These are phyloP conservation scores for Excalfactoria chinensis DNA, from an alignment of 2,113 vertebrate species.

Conservation along the genomic window DNA sequence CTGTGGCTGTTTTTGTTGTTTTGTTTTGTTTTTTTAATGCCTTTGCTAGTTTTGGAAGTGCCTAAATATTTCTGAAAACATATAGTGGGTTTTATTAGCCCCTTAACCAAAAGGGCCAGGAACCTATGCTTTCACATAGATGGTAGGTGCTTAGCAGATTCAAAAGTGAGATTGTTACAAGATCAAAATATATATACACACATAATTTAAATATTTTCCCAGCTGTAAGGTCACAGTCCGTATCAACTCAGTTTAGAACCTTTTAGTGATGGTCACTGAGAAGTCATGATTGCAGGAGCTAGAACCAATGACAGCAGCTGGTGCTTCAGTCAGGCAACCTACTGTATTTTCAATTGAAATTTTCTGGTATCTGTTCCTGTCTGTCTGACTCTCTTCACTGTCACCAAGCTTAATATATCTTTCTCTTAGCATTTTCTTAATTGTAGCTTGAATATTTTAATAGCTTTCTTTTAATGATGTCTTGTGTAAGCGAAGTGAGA, in stretches of 20 bases:
- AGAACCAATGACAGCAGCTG: neutral
- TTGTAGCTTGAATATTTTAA: neutral
- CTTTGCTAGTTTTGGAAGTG: neutral
- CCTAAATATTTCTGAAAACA: neutral
- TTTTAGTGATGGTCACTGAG: neutral
- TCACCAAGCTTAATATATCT: neutral
- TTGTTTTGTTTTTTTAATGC: neutral
- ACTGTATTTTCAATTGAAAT: neutral
- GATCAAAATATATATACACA: neutral
- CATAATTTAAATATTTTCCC: neutral
- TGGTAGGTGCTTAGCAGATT: neutral
- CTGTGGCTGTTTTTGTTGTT: neutral
- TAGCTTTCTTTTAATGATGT: neutral
- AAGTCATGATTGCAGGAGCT: neutral
- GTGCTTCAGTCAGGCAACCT: neutral
- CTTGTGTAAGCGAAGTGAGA: neutral
- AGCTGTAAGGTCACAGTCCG: neutral
- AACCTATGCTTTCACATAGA: neutral
- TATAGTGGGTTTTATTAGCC: neutral
- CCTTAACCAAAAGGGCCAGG: neutral
- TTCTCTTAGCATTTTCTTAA: neutral
- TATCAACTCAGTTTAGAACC: neutral
- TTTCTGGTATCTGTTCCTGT: neutral
- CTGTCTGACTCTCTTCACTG: neutral
- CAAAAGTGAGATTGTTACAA: neutral